These are phyloP conservation scores for Leucopsar rothschildi DNA, from an alignment of 2,113 vertebrate genomes.

Conservation along the genomic window DNA sequence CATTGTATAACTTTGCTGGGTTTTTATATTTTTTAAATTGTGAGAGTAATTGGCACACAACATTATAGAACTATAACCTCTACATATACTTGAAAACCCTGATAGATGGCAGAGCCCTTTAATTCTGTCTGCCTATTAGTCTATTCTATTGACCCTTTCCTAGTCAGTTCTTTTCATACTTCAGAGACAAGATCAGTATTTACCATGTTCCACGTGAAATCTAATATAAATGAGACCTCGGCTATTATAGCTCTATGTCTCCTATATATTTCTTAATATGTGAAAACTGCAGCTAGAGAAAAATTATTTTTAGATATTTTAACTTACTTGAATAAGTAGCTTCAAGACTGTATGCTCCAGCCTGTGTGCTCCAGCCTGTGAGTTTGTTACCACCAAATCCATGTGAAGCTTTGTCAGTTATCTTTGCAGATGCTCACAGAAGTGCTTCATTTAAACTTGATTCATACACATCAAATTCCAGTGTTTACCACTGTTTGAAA, in stretches of 20 bases:
- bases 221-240: not conserved
- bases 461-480: not conserved
- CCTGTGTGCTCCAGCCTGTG: not conserved
- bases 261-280: not conserved
- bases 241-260: not conserved
- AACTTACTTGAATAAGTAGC: not conserved
- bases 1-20: not conserved
- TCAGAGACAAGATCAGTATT: not conserved
- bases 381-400: not conserved
- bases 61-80: not conserved
- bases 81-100: not conserved
- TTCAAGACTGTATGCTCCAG: not conserved
- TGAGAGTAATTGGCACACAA: not conserved
- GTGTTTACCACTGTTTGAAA: not conserved
- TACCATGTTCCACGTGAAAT: not conserved
- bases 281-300: not conserved
- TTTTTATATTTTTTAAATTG: not conserved
- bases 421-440: not conserved
- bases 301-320: not conserved
- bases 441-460: not conserved
- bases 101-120: not conserved
- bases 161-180: not conserved
- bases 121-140: not conserved
- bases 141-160: not conserved
- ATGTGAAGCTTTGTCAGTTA: not conserved